Percentiles rank a stretch among this genome's conserved stretches.
Evolutionary conservation across 2,113 vertebrate species (phyloP).

Genomic region (Miniopterus natalensis): DNA sequence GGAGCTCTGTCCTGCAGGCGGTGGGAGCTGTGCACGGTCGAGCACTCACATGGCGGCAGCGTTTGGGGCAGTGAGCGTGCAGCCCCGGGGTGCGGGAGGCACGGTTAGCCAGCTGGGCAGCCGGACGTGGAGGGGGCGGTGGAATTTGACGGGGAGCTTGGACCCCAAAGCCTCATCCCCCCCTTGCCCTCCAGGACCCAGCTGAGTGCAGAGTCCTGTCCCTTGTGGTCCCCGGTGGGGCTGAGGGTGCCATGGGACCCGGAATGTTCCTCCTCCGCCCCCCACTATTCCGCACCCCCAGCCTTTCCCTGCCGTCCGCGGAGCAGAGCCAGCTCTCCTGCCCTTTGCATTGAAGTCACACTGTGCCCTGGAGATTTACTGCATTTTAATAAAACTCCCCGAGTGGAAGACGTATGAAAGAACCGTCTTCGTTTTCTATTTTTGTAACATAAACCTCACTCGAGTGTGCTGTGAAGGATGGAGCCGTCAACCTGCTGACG

Average conservation of each 20-base stretch:
- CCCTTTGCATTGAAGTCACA: background rate
- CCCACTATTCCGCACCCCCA: fast-evolving
- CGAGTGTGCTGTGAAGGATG: background rate
- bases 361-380: background rate
- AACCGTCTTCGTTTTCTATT: background rate
- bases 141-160: fast-evolving
- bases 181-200: fast-evolving
- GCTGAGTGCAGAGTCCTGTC: fast-evolving
- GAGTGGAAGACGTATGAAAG: background rate
- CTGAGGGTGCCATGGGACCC: fast-evolving
- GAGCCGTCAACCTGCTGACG: background rate
- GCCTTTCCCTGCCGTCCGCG: fast-evolving
- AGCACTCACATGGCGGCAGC: fast-evolving
- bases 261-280: fast-evolving
- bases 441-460: background rate
- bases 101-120: fast-evolving
- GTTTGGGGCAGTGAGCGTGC: fast-evolving
- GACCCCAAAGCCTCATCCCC: fast-evolving
- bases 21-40: fast-evolving
- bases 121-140: fast-evolving
- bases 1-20: background rate
- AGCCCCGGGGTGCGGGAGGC: background rate
- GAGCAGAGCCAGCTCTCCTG: background rate
- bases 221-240: background rate
- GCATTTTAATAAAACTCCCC: background rate